phyloP scores from a whole-genome alignment of 2,888 invertebrate genomes.

The Megastigmus dorsalis region DNA sequence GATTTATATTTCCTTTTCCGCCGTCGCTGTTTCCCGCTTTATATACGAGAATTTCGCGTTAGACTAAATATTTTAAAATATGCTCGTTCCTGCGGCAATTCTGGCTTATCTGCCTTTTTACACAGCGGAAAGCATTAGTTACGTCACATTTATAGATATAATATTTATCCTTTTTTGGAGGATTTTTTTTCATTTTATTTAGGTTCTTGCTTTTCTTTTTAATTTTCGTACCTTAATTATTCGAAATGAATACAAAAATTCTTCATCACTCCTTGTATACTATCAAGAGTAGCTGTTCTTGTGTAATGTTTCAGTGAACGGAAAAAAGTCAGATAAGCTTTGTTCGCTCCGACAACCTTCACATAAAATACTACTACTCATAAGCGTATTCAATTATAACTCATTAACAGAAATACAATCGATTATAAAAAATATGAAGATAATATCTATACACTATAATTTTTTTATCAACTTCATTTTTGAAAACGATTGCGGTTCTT shows the following conservation, averaged over 20 bases:
- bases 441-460: neutral
- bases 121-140: too few species aligned
- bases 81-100: too few species aligned
- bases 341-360: neutral
- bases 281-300: neutral
- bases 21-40: too few species aligned
- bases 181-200: neutral
- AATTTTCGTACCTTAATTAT: neutral
- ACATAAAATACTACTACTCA: neutral
- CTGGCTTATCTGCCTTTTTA: too few species aligned
- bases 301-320: neutral
- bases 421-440: neutral
- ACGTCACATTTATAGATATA: neutral
- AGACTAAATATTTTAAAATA: too few species aligned
- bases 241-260: neutral
- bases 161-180: neutral
- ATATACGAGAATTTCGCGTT: too few species aligned
- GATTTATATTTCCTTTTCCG: too few species aligned
- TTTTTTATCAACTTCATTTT: too few species aligned
- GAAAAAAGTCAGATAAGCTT: slow-evolving; percentile 10
- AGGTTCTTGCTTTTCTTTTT: neutral
- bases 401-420: neutral
- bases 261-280: neutral
- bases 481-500: too few species aligned
- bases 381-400: neutral